These are phyloP conservation scores for Castor canadensis DNA, from an alignment of 2,113 vertebrate genomes.

Conservation along the genomic window DNA sequence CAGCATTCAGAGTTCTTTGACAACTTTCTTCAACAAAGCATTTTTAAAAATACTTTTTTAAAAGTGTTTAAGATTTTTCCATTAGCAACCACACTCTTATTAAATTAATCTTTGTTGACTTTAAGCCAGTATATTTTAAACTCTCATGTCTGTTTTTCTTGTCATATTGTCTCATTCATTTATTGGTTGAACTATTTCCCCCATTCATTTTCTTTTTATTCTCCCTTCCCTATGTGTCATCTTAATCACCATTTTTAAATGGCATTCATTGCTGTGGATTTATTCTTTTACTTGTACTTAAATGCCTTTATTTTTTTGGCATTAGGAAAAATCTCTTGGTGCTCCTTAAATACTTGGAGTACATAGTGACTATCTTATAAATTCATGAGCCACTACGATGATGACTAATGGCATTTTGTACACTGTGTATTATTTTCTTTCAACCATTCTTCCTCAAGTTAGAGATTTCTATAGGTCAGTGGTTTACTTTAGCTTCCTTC, in stretches of 20 bases:
- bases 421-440: neutral
- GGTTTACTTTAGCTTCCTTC: neutral
- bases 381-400: neutral
- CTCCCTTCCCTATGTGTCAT: neutral
- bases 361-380: neutral
- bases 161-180: neutral
- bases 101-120: neutral
- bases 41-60: neutral
- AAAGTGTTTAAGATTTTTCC: neutral
- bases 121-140: conserved; percentile 15
- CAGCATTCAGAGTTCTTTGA: neutral
- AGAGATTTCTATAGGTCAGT: neutral
- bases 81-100: neutral
- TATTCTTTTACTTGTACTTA: neutral
- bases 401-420: neutral
- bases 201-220: neutral
- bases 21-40: neutral
- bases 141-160: conserved; percentile 14
- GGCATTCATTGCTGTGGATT: neutral
- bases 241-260: neutral
- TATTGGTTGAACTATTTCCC: neutral
- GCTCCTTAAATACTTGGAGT: neutral
- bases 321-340: neutral
- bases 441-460: neutral
- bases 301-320: neutral